Percentiles rank a stretch among this genome's conserved stretches.
Conservation (phyloP, 2,888 invertebrate genomes). For the Coleophora deauratella region DNA sequence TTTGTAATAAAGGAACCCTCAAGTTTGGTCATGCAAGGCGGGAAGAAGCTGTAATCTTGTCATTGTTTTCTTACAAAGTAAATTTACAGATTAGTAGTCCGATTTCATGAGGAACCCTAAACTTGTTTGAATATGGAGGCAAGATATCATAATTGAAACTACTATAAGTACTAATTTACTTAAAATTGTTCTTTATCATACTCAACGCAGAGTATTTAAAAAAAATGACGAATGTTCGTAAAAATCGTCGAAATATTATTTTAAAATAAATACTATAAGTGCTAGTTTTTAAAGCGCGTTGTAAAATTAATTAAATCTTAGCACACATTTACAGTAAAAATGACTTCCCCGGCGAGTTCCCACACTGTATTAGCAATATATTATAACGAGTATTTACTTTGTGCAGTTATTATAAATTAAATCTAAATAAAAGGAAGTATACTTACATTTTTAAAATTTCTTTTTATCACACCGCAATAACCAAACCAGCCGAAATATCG, state of each 20-base stretch:
- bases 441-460: background rate
- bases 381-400: background rate
- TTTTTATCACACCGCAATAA: background rate
- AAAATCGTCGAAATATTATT: constrained; percentile 1
- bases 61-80: constrained; percentile 1
- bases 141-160: constrained; percentile 1
- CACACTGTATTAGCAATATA: background rate
- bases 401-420: background rate
- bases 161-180: constrained; percentile 3
- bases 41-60: constrained; percentile 1
- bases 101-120: constrained; percentile 3
- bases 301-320: background rate
- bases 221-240: constrained; percentile 3
- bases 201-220: background rate
- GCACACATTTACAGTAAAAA: background rate
- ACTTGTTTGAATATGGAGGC: constrained; percentile 1
- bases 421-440: background rate
- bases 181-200: constrained; percentile 1
- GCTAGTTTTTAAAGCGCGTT: constrained; percentile 1
- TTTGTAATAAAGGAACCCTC: background rate
- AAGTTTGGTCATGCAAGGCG: background rate
- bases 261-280: background rate
- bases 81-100: background rate
- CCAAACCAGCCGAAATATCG: background rate
- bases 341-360: background rate